Base-by-base conservation (phyloP, 2,113 vertebrate genomes). In the Seriola rivoliana region DNA sequence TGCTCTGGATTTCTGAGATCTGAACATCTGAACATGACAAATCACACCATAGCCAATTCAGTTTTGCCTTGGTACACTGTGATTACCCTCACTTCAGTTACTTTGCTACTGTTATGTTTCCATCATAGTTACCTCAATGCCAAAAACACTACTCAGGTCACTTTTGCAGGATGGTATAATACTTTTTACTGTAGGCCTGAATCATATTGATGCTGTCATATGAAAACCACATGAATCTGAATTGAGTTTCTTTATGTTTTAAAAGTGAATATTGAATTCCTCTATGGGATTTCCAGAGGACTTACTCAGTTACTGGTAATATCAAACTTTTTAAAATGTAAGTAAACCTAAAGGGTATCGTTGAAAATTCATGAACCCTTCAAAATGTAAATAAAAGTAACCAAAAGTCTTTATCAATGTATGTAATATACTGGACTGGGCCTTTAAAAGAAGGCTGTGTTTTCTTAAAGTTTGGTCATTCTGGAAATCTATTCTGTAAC, bases 101-200 rank as follows among this genome's bases (percentile, higher is more conserved):
- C 36, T 36, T 44, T n/a, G 19, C 16, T 14, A 6, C 25, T 68
- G 34, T 46, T 54, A 3, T 8, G 42, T 64, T 40, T 62, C 17
- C 1, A 58, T 5, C 54, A n/a, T 58, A 64, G 9, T 14, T 16
- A 50, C 5, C 46, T 55, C 38, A 14, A 50, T 64, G 79, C 75
- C 67, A 67, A 88, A 84, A 13, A 21, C 63, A 54, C 17, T 17
- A 21, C n/a, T n/a, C 12, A 17, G 34, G 25, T 40, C n/a, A 58
- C 42, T 17, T 67, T 14, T 23, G 8, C 66, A 4, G 50, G 1
- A 59, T 52, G 3, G 59, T 10, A 73, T 52, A 12, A 75, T 17
- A 34, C 0, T 2, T 55, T 34, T 29, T 16, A 29, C 16, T 57
- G 25, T 71, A 36, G 32, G 16, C n/a, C 38, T 32, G 5, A 48